These are phyloP conservation scores for Athalia circularis DNA, from an alignment of 2,888 invertebrate species.

Conservation along the genomic window DNA sequence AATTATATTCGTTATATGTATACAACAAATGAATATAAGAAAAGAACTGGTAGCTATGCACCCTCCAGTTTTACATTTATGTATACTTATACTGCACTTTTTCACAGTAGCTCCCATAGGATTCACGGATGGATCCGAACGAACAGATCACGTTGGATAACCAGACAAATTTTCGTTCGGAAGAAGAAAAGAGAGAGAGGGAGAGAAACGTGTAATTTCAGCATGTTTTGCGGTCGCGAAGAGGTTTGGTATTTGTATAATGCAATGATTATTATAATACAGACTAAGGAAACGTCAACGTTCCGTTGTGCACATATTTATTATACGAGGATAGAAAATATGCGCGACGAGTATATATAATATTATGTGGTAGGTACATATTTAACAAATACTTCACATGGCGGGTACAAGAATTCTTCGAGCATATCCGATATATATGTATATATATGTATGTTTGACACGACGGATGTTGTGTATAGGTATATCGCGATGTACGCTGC, in stretches of 20 bases:
- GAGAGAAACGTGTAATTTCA: too few species aligned
- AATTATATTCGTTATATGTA: not conserved
- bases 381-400: not conserved
- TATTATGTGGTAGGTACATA: not conserved
- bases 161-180: not conserved
- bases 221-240: too few species aligned
- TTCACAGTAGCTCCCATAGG: not conserved
- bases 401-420: not conserved
- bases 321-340: not conserved
- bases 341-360: not conserved
- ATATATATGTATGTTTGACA: not conserved
- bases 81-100: too few species aligned
- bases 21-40: not conserved
- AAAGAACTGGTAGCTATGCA: too few species aligned
- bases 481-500: not conserved
- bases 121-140: constrained; percentile 20
- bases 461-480: not conserved
- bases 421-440: too few species aligned
- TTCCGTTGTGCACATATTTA: not conserved
- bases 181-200: not conserved
- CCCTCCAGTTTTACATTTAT: too few species aligned
- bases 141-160: constrained; percentile 26
- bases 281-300: too few species aligned
- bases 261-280: too few species aligned
- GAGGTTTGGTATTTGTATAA: too few species aligned